Conservation (phyloP, 2,888 invertebrate species). For the Syritta pipiens region DNA sequence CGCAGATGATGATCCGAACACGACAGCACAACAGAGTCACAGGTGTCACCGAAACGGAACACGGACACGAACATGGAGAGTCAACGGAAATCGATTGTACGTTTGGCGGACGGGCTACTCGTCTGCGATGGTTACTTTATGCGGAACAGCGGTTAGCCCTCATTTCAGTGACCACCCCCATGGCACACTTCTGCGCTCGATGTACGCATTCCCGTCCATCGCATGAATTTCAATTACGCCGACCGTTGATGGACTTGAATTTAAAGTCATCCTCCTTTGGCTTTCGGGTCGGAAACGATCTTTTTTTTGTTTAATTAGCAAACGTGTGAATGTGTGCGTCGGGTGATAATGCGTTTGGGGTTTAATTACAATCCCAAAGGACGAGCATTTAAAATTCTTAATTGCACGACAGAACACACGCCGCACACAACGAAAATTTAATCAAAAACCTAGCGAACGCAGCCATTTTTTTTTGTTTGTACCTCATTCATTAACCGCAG, state of each 20-base stretch:
- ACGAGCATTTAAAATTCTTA: slow-evolving; percentile 56
- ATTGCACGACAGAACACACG: slow-evolving; percentile 48
- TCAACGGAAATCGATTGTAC: slow-evolving; percentile 62
- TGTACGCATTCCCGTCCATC: slow-evolving; percentile 47
- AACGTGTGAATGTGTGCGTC: not conserved
- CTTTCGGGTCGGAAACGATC: not conserved
- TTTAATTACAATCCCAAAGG: slow-evolving; percentile 54
- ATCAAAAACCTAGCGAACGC: slow-evolving; percentile 45
- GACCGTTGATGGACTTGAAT: slow-evolving; percentile 40
- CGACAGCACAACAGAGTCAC: slow-evolving; percentile 1
- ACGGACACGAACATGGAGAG: no score
- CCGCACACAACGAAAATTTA: slow-evolving; percentile 28
- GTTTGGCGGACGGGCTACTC: slow-evolving; percentile 10
- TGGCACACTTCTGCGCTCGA: slow-evolving; percentile 45
- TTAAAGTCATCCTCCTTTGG: slow-evolving; percentile 19
- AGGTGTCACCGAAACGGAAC: slow-evolving; percentile 53
- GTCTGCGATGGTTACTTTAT: slow-evolving; percentile 47
- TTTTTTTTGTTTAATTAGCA: slow-evolving; percentile 31
- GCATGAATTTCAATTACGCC: slow-evolving; percentile 59
- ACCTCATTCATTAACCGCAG: slow-evolving; percentile 54
- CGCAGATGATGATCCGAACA: slow-evolving; percentile 39
- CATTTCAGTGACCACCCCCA: slow-evolving; percentile 23
- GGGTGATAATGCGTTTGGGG: slow-evolving; percentile 32
- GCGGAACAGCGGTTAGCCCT: slow-evolving; percentile 39
- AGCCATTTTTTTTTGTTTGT: slow-evolving; percentile 8